phyloP scores from a whole-genome alignment of 2,113 vertebrate species.

The Tenrec ecaudatus region DNA sequence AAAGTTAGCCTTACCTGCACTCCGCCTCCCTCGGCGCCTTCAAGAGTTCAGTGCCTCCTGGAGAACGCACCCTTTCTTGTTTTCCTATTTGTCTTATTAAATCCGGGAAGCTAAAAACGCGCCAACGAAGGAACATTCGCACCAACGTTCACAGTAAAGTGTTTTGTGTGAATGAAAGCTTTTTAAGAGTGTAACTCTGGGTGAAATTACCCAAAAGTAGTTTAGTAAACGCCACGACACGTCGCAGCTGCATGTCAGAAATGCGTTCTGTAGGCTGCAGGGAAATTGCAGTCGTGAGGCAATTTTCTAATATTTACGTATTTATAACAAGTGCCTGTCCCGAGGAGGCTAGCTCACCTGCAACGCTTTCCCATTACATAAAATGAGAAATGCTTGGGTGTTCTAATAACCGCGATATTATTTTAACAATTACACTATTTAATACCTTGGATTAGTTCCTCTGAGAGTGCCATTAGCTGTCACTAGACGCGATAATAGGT shows the following conservation, averaged over 20 bases:
- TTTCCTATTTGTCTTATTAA: constrained; percentile 62
- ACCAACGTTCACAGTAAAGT: constrained; percentile 55
- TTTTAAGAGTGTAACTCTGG: constrained; percentile 59
- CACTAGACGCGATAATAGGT: constrained; percentile 87
- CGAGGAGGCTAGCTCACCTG: constrained; percentile 29
- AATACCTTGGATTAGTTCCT: constrained; percentile 88
- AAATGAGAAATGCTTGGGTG: constrained; percentile 85
- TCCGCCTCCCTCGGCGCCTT: constrained; percentile 21
- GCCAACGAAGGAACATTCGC: neutral
- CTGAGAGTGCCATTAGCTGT: constrained; percentile 88
- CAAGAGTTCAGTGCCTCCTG: constrained; percentile 22
- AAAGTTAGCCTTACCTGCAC: constrained; percentile 8
- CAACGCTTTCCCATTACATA: neutral
- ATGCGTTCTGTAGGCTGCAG: neutral
- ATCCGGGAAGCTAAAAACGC: constrained; percentile 45
- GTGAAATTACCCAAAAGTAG: constrained; percentile 70
- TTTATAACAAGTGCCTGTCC: constrained; percentile 40
- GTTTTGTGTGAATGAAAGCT: constrained; percentile 54
- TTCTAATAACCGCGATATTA: constrained; percentile 87
- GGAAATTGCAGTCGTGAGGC: neutral
- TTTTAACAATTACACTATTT: constrained; percentile 88
- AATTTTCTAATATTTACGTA: constrained; percentile 78
- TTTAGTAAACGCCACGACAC: constrained; percentile 67
- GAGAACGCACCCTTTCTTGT: neutral
- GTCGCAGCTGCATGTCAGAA: constrained; percentile 63